Base-by-base conservation (phyloP, 2,113 vertebrate species). In the Phoenicopterus ruber region DNA sequence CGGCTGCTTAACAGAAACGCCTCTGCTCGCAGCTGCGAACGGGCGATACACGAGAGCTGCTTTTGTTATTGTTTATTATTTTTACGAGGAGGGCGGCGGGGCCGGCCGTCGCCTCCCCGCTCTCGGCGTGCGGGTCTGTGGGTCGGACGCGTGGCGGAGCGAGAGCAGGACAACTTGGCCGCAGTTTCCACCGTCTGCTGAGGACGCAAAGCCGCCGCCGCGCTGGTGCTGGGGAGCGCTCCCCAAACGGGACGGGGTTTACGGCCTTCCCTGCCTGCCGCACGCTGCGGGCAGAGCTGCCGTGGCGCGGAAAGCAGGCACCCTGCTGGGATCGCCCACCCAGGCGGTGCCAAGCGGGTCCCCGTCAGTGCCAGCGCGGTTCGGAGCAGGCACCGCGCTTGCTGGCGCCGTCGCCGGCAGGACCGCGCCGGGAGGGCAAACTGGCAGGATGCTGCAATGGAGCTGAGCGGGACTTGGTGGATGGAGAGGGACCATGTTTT, bases 321-420 rank as follows among this genome's bases (percentile, higher is more conserved):
- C 1, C 20, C 63, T 44, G 28, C 62, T 21, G 77, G 49, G 17
- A 44, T 83, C 52, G 14, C 62, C 49, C 14, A 3, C 5, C 15
- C 26, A 0, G 16, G 63, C 4, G 10, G 20, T 57, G 67, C 52
- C 17, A 2, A 58, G 63, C 2, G 7, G 70, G 38, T 80, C 71
- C 36, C 26, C 10, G 5, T 6, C 16, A 5, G 38, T 29, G 49
- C 65, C 4, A 0, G 57, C 2, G 0, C 1, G 6, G 31, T 26
- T 67, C 14, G 5, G 79, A 82, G 61, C 3, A 21, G 85, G 61
- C 65, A 71, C 29, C 2, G 1, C 21, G 40, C 8, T 38, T 38
- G 5, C 47, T 73, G 82, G 63, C 65, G 63, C 78, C 5, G 0
- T 55, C 2, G 1, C 74, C 31, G 19, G 70, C 74, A 79, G 46